Percentiles rank a stretch among this genome's conserved stretches.
These are phyloP conservation scores for Drosophila gaucha DNA, from an alignment of 2,888 invertebrate species.

Conservation along the genomic window DNA sequence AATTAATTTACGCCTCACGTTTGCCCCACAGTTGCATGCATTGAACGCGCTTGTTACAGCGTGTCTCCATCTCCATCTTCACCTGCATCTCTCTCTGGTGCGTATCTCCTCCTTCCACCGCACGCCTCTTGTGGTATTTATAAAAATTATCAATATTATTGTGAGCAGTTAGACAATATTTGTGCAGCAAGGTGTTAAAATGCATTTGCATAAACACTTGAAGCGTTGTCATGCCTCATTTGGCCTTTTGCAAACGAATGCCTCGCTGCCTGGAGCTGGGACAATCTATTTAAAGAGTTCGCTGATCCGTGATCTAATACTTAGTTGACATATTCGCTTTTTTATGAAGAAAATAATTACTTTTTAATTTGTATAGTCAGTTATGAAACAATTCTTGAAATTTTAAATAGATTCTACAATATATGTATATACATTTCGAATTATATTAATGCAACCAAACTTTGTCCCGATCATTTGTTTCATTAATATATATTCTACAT, in stretches of 20 bases:
- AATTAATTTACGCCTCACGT: constrained; percentile 84
- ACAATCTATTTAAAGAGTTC: not conserved
- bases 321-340: not conserved
- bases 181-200: constrained; percentile 81
- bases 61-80: constrained; percentile 4
- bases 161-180: constrained; percentile 73
- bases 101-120: too few relatives aligned
- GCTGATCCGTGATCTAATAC: not conserved
- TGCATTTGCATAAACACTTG: constrained; percentile 83
- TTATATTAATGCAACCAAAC: too few relatives aligned
- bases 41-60: constrained; percentile 21
- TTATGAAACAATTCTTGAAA: too few relatives aligned
- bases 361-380: not conserved
- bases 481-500: too few relatives aligned
- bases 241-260: constrained; percentile 22
- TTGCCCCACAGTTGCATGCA: constrained; percentile 52
- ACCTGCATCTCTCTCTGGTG: not conserved
- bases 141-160: constrained; percentile 76
- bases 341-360: not conserved
- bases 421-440: too few relatives aligned
- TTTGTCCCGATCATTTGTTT: too few relatives aligned
- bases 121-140: constrained; percentile 52
- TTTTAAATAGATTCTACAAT: too few relatives aligned
- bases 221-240: constrained; percentile 72
- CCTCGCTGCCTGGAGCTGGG: constrained; percentile 18